phyloP scores from a whole-genome alignment of 2,113 vertebrate species.

The Callaeas wilsoni region DNA sequence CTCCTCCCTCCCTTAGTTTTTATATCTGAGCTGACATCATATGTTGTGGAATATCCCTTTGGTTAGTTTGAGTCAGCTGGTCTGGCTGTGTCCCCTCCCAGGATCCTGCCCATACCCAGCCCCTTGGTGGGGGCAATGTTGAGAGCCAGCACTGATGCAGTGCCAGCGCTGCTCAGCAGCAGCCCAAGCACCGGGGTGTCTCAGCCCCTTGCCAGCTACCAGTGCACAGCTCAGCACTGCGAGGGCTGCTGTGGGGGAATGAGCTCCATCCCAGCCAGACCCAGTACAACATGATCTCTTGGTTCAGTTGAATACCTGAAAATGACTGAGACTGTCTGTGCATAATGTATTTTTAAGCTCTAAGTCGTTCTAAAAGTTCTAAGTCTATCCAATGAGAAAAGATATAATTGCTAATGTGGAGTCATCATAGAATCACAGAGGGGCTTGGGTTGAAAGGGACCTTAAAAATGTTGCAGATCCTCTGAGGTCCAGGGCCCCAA shows the following conservation, averaged over 20 bases:
- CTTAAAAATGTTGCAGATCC: neutral
- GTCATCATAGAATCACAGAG: no score
- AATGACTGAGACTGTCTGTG: neutral
- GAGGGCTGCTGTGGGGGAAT: neutral
- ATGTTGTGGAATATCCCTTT: neutral
- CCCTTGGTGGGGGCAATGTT: neutral
- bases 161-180: rapidly evolving
- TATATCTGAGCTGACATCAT: neutral
- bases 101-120: neutral
- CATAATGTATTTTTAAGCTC: neutral
- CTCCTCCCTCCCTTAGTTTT: neutral
- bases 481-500: neutral
- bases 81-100: neutral
- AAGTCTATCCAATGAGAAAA: neutral
- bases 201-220: neutral
- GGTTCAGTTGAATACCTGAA: neutral
- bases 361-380: neutral
- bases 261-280: neutral
- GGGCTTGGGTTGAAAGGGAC: neutral
- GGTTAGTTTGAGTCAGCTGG: neutral
- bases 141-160: rapidly evolving
- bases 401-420: neutral
- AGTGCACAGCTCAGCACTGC: neutral
- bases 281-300: neutral
- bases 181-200: no score